phyloP scores from a whole-genome alignment of 2,113 vertebrate species.

The Chrysochloris asiatica region DNA sequence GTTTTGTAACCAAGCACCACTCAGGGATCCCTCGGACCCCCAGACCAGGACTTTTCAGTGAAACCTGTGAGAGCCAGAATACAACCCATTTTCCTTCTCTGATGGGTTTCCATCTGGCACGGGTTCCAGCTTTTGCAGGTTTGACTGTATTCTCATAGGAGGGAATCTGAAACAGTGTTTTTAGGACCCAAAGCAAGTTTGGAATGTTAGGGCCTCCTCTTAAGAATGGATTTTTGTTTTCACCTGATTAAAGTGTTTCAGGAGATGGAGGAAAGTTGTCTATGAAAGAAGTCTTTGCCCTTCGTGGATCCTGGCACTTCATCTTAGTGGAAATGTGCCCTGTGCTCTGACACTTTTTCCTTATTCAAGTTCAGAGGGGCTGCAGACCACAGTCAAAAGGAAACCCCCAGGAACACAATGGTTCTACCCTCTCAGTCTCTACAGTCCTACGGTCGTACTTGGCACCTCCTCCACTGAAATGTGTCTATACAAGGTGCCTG shows the following conservation, averaged over 20 bases:
- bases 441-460: neutral
- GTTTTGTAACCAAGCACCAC: neutral
- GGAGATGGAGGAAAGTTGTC: neutral
- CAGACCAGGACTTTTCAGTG: neutral
- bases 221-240: neutral
- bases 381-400: neutral
- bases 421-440: neutral
- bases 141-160: neutral
- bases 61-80: neutral
- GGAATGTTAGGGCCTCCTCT: neutral
- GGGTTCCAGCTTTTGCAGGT: neutral
- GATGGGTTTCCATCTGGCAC: neutral
- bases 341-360: too few species aligned
- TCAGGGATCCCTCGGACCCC: neutral
- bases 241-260: neutral
- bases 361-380: neutral
- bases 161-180: neutral
- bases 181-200: neutral
- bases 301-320: neutral
- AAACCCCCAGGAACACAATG: neutral
- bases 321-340: neutral
- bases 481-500: neutral
- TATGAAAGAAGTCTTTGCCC: neutral
- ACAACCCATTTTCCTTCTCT: neutral
- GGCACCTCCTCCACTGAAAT: neutral